Percentiles rank a stretch among this genome's conserved stretches.
Evolutionary conservation across 2,888 invertebrate genomes (phyloP).

Genomic region (Pheosia tremula): DNA sequence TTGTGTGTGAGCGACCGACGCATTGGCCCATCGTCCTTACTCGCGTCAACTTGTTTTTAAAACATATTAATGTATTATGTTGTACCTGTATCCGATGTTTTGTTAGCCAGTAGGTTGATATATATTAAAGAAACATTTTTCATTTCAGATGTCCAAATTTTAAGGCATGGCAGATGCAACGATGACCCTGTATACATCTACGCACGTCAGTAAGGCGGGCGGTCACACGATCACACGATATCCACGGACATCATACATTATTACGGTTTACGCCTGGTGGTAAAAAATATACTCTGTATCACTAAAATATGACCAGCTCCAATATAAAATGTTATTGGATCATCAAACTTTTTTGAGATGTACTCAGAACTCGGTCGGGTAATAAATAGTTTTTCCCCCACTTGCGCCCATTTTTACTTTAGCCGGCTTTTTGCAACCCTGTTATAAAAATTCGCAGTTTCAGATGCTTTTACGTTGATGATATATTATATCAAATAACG

Average conservation of each 20-base stretch:
- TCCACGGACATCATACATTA: neutral
- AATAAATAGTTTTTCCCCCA: conserved; percentile 33
- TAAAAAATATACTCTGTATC: conserved; percentile 5
- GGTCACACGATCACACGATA: neutral
- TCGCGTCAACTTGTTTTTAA: too few relatives aligned
- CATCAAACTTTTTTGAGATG: conserved; percentile 17
- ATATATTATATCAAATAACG: neutral
- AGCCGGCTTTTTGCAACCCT: conserved; percentile 14
- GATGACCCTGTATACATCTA: neutral
- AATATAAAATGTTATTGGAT: conserved; percentile 13
- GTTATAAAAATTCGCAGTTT: neutral
- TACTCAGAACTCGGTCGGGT: conserved; percentile 25
- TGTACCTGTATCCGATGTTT: too few relatives aligned
- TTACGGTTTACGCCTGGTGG: conserved; percentile 6
- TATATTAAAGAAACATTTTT: neutral
- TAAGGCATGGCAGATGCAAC: neutral
- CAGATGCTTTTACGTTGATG: conserved; percentile 3
- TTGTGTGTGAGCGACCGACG: too few relatives aligned
- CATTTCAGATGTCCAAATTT: neutral
- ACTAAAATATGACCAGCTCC: neutral
- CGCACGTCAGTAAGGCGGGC: neutral
- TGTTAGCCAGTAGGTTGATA: too few relatives aligned
- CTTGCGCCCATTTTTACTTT: conserved; percentile 23
- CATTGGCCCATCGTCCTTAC: too few relatives aligned
- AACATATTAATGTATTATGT: too few relatives aligned